A percentile compares a stretch with the other conserved stretches of the same genome.
Evolutionary conservation across 2,113 vertebrate genomes (phyloP).

Genomic region (Ptyas mucosa): DNA sequence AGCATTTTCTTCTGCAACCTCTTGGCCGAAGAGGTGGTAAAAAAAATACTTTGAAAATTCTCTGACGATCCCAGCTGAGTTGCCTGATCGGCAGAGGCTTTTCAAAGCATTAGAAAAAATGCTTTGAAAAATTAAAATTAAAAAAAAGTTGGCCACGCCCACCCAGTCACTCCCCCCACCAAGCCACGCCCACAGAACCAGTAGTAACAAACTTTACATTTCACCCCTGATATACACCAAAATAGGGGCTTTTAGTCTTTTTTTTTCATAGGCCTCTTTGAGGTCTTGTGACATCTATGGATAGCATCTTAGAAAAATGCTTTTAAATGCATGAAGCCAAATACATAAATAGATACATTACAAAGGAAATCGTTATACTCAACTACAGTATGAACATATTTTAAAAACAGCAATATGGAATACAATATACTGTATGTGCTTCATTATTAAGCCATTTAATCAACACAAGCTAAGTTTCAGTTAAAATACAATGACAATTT

Average conservation of each 20-base stretch:
- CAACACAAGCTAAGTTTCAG: neutral
- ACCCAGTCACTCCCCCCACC: too few relatives aligned
- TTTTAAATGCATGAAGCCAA: neutral
- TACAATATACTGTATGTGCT: neutral
- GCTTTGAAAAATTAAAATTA: too few relatives aligned
- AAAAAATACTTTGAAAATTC: too few relatives aligned
- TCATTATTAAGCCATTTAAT: neutral
- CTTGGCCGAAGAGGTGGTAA: too few relatives aligned
- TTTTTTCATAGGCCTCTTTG: neutral
- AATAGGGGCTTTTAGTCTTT: neutral
- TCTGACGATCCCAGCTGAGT: too few relatives aligned
- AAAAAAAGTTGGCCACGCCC: too few relatives aligned
- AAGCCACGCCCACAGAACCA: too few relatives aligned
- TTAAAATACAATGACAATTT: neutral
- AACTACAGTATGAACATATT: neutral
- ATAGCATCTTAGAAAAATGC: neutral
- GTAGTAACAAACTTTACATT: too few relatives aligned
- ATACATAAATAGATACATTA: neutral
- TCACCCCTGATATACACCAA: too few relatives aligned
- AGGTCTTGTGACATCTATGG: neutral
- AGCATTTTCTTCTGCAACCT: too few relatives aligned
- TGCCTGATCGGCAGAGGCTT: too few relatives aligned
- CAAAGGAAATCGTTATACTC: neutral
- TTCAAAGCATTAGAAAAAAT: too few relatives aligned
- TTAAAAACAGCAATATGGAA: neutral